Percentiles rank a stretch among this genome's conserved stretches.
phyloP scores from a whole-genome alignment of 1,140 invertebrate species.

The Chrysopa pallens region DNA sequence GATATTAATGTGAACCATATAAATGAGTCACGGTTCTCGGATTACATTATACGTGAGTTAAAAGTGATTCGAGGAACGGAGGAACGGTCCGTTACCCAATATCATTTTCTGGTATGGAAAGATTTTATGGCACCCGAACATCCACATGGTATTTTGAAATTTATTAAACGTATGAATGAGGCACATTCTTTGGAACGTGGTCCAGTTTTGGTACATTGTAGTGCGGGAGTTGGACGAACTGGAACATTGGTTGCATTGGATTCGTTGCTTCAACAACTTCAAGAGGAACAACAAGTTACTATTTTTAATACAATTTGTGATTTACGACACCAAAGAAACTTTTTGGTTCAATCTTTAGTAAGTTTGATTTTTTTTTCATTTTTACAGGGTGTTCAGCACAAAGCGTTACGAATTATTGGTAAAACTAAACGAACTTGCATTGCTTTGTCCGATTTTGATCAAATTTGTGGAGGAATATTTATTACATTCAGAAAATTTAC shows the following conservation, averaged over 20 bases:
- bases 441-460: no score
- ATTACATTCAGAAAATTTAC: no score
- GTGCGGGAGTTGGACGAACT: conserved; percentile 80
- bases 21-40: conserved; percentile 55
- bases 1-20: conserved; percentile 61
- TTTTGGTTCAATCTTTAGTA: conserved; percentile 79
- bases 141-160: conserved; percentile 75
- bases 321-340: conserved; percentile 75
- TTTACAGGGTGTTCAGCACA: neutral
- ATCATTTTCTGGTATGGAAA: conserved; percentile 91
- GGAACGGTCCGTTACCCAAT: conserved; percentile 63
- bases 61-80: conserved; percentile 44
- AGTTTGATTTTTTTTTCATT: conserved; percentile 13
- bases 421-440: no score
- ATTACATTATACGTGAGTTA: conserved; percentile 65
- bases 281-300: conserved; percentile 61
- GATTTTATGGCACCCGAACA: conserved; percentile 87
- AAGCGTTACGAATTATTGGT: no score
- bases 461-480: no score
- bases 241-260: conserved; percentile 83
- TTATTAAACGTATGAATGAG: conserved; percentile 77
- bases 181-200: conserved; percentile 65
- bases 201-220: conserved; percentile 80
- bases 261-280: conserved; percentile 66
- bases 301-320: conserved; percentile 84